Evolutionary conservation across 92 coral and sea anemone species (phyloP), one percentile per base, ranked within the genome.

Genomic region (Scolanthus callimorphus): DNA sequence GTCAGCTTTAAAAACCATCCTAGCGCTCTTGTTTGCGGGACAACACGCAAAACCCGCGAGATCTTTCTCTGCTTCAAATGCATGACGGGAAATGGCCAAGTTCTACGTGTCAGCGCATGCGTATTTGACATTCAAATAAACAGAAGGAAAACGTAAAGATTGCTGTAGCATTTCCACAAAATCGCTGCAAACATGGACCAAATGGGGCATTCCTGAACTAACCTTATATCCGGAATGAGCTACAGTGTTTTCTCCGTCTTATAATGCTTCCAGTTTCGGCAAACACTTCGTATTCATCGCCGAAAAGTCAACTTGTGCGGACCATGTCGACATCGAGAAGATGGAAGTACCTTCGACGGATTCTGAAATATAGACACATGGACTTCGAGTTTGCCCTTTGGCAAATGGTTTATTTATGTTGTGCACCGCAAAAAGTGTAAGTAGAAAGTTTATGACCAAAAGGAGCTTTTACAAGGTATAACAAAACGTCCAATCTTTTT

Each of bases 101-200:
- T n/a, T n/a, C n/a, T n/a, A 86, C 95, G 95, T 86, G 95, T 86
- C 95, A 86, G 77, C 89, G 95, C 95, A 86, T 86, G 95, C 95
- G 95, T 49, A 27, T 63, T n/a, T n/a, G n/a, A n/a, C n/a, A n/a
- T n/a, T n/a, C n/a, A n/a, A n/a, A 37, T 11, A 6, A 15, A 44
- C 43, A 47, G 17, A 10, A 10, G 9, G 25, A 22, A 20, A 48
- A 31, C n/a, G n/a, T n/a, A n/a, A n/a, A n/a, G n/a, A n/a, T n/a
- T n/a, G n/a, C n/a, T n/a, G n/a, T n/a, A n/a, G n/a, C n/a, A n/a
- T n/a, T n/a, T n/a, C n/a, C n/a, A n/a, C n/a, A n/a, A n/a, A n/a
- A n/a, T n/a, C n/a, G n/a, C n/a, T n/a, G n/a, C n/a, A n/a, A n/a
- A n/a, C n/a, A n/a, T n/a, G n/a, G n/a, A n/a, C n/a, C n/a, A n/a